A percentile compares a stretch with the other conserved stretches of the same genome.
Conservation (phyloP, 2,888 invertebrate genomes). For the Heliothis peltigera region DNA sequence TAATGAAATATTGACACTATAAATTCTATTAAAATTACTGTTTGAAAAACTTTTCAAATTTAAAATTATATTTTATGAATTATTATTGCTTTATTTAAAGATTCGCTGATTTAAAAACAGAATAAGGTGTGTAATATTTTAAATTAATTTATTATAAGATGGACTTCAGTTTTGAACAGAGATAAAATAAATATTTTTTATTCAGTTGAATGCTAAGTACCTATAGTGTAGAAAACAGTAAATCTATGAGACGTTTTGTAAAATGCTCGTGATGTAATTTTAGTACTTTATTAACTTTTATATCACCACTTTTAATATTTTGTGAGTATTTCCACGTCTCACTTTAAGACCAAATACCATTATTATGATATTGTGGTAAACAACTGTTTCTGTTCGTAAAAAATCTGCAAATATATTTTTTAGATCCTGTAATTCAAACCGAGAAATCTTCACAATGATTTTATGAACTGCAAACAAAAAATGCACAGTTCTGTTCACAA, state of each 20-base stretch:
- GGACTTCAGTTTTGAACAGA: not conserved
- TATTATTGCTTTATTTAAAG: conserved; percentile 25
- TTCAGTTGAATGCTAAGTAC: not conserved
- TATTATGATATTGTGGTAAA: too few relatives aligned
- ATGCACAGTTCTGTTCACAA: conserved; percentile 9
- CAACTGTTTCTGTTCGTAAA: too few relatives aligned
- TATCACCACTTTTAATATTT: too few relatives aligned
- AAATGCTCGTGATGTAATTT: too few relatives aligned
- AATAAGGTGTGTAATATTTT: not conserved
- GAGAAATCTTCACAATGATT: too few relatives aligned
- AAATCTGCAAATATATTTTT: too few relatives aligned
- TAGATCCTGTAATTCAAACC: too few relatives aligned
- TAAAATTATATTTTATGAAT: conserved; percentile 27
- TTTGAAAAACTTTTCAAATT: conserved; percentile 44
- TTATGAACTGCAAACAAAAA: not conserved
- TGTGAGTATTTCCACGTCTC: too few relatives aligned
- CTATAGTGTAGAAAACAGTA: too few relatives aligned
- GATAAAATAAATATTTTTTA: not conserved
- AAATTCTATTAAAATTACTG: conserved; percentile 33
- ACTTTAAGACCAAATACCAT: too few relatives aligned
- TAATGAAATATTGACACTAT: conserved; percentile 34
- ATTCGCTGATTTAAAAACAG: not conserved
- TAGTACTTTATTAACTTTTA: not conserved
- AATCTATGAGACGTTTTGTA: too few relatives aligned
- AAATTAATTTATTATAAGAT: conserved; percentile 25